Evolutionary conservation across 2,888 invertebrate species (phyloP).

Genomic region (Nomada lathburiana): DNA sequence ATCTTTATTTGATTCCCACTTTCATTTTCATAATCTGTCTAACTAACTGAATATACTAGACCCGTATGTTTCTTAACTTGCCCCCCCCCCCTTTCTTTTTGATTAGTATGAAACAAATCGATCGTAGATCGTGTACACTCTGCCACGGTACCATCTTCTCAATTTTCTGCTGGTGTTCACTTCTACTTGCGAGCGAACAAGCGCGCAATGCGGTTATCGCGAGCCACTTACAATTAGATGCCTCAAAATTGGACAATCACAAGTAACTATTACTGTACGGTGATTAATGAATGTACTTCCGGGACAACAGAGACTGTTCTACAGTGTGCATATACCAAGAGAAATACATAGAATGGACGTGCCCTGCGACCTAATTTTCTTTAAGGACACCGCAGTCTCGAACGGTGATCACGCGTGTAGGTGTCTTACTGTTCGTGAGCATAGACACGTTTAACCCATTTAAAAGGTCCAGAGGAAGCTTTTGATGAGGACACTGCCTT

Average conservation of each 20-base stretch:
- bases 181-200: slow-evolving; percentile 40
- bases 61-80: too few species aligned
- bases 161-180: too few species aligned
- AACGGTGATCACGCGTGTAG: not conserved
- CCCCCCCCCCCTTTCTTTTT: too few species aligned
- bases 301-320: slow-evolving; percentile 35
- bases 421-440: not conserved
- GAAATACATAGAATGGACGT: slow-evolving; percentile 22
- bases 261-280: slow-evolving; percentile 6
- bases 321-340: slow-evolving; percentile 26
- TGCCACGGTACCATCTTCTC: too few species aligned
- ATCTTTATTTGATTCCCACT: too few species aligned
- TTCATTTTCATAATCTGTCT: too few species aligned
- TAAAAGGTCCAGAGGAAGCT: slow-evolving; percentile 28
- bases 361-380: slow-evolving; percentile 46
- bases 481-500: slow-evolving; percentile 15
- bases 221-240: slow-evolving; percentile 70
- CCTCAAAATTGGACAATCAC: slow-evolving; percentile 51
- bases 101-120: too few species aligned
- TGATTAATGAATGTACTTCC: slow-evolving; percentile 66
- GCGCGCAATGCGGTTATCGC: slow-evolving; percentile 69
- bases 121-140: too few species aligned
- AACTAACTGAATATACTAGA: too few species aligned
- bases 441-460: slow-evolving; percentile 19
- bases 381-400: slow-evolving; percentile 24